A percentile compares a stretch with the other conserved stretches of the same genome.
Evolutionary conservation across 2,113 vertebrate genomes (phyloP).

Genomic region (Larimichthys crocea): DNA sequence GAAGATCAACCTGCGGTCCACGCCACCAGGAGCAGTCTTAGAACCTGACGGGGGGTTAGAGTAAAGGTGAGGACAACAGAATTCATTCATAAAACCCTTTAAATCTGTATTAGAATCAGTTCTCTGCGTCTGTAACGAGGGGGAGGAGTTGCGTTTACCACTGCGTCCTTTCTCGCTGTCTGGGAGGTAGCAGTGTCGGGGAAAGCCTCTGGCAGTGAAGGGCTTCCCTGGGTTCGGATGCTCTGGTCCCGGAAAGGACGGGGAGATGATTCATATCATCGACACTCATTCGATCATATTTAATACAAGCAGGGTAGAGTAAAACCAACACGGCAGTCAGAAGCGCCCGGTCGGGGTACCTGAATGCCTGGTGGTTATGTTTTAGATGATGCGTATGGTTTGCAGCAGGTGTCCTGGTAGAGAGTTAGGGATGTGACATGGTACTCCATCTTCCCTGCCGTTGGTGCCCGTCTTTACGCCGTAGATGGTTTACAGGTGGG

Average conservation of each 20-base stretch:
- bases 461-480: constrained; percentile 96
- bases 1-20: constrained; percentile 95
- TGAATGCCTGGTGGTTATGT: constrained; percentile 94
- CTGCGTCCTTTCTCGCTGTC: constrained; percentile 96
- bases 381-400: constrained; percentile 96
- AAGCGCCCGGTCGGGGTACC: constrained; percentile 75
- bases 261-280: not conserved
- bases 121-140: fast-evolving
- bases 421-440: constrained; percentile 95
- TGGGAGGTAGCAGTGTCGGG: constrained; percentile 95
- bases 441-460: constrained; percentile 97
- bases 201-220: constrained; percentile 95
- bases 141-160: constrained; percentile 76
- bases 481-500: constrained; percentile 97
- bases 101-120: not conserved
- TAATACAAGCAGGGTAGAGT: not conserved
- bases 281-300: not conserved
- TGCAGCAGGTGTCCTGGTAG: constrained; percentile 92
- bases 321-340: not conserved
- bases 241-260: constrained; percentile 87
- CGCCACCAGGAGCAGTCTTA: constrained; percentile 92
- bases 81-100: not conserved
- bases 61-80: not conserved
- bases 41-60: constrained; percentile 80
- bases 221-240: constrained; percentile 94